A percentile compares a stretch with the other conserved stretches of the same genome.
Conservation (phyloP, 1,140 invertebrate species). For the Drosophila equinoxialis region DNA sequence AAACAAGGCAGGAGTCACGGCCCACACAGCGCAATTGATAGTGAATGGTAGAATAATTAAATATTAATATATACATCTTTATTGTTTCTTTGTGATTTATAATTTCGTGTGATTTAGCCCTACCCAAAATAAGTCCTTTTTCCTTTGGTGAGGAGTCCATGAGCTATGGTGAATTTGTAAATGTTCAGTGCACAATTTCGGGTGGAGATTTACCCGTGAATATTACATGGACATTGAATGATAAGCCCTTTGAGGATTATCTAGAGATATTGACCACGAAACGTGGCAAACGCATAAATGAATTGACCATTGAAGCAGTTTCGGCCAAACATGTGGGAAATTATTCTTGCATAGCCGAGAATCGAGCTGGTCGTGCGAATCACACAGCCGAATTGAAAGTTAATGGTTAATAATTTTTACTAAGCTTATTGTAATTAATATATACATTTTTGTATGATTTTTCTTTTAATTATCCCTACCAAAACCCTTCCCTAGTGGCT, state of each 20-base stretch:
- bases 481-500: slow-evolving; percentile 84
- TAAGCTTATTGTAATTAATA: not conserved
- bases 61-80: not conserved
- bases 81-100: slow-evolving; percentile 24
- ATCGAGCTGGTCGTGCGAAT: slow-evolving; percentile 87
- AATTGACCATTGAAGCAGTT: slow-evolving; percentile 90
- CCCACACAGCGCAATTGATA: slow-evolving; percentile 87
- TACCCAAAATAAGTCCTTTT: slow-evolving; percentile 87
- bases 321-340: slow-evolving; percentile 90
- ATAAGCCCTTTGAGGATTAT: slow-evolving; percentile 83
- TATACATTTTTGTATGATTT: slow-evolving; percentile 29
- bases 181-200: slow-evolving; percentile 87
- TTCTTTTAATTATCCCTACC: slow-evolving; percentile 16
- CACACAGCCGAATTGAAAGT: slow-evolving; percentile 88
- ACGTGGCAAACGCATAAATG: slow-evolving; percentile 88
- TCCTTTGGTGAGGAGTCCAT: slow-evolving; percentile 87
- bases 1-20: slow-evolving; percentile 88
- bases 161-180: slow-evolving; percentile 89
- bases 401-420: slow-evolving; percentile 85
- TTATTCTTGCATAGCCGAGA: slow-evolving; percentile 91
- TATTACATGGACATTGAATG: slow-evolving; percentile 86
- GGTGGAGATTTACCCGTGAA: slow-evolving; percentile 88
- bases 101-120: slow-evolving; percentile 83
- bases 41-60: slow-evolving; percentile 87
- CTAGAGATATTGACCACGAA: slow-evolving; percentile 85